These are phyloP conservation scores for Lophius piscatorius DNA, from an alignment of 2,113 vertebrate genomes.

Conservation along the genomic window DNA sequence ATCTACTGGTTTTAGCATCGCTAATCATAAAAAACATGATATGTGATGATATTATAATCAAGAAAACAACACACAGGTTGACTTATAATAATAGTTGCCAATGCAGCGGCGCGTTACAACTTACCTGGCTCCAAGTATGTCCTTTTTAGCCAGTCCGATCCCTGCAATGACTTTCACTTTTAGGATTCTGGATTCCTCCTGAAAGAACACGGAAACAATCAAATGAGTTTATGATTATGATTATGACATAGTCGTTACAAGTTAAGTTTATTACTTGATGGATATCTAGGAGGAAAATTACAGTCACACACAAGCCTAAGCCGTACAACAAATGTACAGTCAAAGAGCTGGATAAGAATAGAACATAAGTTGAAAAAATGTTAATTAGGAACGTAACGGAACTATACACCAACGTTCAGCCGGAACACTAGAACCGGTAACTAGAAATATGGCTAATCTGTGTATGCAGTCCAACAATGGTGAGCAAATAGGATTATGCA, in stretches of 20 bases:
- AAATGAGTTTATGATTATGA: neutral
- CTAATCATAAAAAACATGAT: too few species aligned
- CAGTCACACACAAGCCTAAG: neutral
- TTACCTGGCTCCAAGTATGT: slow-evolving; percentile 96
- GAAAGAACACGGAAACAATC: slow-evolving; percentile 43
- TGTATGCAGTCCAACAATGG: too few species aligned
- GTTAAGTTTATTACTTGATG: neutral
- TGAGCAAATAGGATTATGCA: too few species aligned
- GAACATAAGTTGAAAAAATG: too few species aligned
- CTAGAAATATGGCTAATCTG: too few species aligned
- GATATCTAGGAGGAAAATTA: neutral
- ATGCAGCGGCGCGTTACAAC: slow-evolving; percentile 22
- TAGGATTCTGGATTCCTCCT: slow-evolving; percentile 87
- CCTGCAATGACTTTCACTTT: slow-evolving; percentile 91
- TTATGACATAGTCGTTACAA: neutral
- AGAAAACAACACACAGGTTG: neutral
- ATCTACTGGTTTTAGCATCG: too few species aligned
- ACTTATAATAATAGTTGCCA: neutral
- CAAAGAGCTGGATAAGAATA: neutral
- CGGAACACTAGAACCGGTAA: too few species aligned
- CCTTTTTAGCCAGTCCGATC: slow-evolving; percentile 95
- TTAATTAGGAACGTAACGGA: too few species aligned
- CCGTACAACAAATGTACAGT: neutral
- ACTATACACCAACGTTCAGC: too few species aligned
- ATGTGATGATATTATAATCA: too few species aligned